phyloP scores from a whole-genome alignment of 2,888 invertebrate genomes.

The Patella ulyssiponensis region DNA sequence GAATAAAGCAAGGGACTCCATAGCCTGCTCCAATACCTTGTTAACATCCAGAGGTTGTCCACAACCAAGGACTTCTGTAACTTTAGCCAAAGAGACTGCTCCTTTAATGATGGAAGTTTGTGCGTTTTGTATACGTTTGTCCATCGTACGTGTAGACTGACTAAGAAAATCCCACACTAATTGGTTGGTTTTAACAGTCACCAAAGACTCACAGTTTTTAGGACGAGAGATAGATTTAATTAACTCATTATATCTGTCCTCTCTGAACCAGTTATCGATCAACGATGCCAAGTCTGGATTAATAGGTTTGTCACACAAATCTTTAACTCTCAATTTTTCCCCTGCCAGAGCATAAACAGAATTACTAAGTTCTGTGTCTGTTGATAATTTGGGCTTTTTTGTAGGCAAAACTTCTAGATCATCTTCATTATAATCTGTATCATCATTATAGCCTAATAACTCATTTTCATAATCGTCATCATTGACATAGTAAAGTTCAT shows the following conservation, averaged over 20 bases:
- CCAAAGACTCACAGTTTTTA: no score
- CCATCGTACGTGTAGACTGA: not conserved
- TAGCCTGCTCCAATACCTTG: not conserved
- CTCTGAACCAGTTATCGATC: not conserved
- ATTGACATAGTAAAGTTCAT: not conserved
- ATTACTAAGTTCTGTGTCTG: not conserved
- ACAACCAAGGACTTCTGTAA: not conserved
- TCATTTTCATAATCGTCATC: not conserved
- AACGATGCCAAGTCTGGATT: not conserved
- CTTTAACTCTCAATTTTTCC: not conserved
- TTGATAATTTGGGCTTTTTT: not conserved
- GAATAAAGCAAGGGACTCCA: not conserved
- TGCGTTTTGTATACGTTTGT: not conserved
- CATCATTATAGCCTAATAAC: not conserved
- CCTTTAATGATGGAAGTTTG: not conserved
- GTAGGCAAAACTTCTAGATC: not conserved
- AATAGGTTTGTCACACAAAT: not conserved
- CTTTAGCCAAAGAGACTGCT: not conserved
- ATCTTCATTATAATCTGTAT: not conserved
- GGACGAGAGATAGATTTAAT: no score
- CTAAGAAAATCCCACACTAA: not conserved
- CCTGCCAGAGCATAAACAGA: no score
- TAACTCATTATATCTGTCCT: not conserved
- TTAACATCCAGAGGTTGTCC: not conserved
- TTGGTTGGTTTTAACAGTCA: constrained; percentile 5